Base-by-base conservation (phyloP, 2,888 invertebrate species). In the Ormia ochracea region DNA sequence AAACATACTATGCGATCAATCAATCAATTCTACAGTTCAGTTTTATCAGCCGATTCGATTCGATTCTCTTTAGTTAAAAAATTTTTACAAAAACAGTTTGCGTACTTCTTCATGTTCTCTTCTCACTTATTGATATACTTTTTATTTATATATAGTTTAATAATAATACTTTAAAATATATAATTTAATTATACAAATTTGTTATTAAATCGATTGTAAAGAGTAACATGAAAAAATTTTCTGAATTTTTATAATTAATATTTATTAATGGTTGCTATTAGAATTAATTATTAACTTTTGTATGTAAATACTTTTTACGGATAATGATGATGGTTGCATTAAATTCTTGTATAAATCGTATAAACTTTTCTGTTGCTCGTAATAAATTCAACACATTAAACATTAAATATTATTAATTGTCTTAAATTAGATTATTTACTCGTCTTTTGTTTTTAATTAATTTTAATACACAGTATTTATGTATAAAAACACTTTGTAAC, bases 271-370 rank as follows among this genome's bases (percentile, higher is more conserved):
- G 43, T 73, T 58, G 7, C 21, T 54, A 41, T 38, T 66, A 66
- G 7, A 66, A 41, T 61, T 63, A 38, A 38, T 4, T 41, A 48
- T 38, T 38, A 61, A 45, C 69, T 36, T 43, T 54, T 23, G 6
- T 2, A 26, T n/a, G n/a, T 72, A 63, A 66, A 75, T 61, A 56
- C 41, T 59, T 69, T 59, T 23, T 36, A 66, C 4, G 54, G 31
- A 1, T 36, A 63, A 63, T 31, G 43, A 43, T 68, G n/a, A n/a
- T 41, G 19, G 31, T 38, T 56, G 58, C 33, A 43, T 59, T 66
- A 66, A 72, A 59, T 72, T 66, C 56, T 72, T 43, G 72, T 78
- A 81, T 66, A 81, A 81, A 78, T 81, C 81, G 77, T 81, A 81
- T 75, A 81, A 81, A 81, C 61, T 65, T 70, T 61, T 56, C 23